Percentiles rank a stretch among this genome's conserved stretches.
phyloP scores from a whole-genome alignment of 1,140 invertebrate species.

The Apis dorsata region DNA sequence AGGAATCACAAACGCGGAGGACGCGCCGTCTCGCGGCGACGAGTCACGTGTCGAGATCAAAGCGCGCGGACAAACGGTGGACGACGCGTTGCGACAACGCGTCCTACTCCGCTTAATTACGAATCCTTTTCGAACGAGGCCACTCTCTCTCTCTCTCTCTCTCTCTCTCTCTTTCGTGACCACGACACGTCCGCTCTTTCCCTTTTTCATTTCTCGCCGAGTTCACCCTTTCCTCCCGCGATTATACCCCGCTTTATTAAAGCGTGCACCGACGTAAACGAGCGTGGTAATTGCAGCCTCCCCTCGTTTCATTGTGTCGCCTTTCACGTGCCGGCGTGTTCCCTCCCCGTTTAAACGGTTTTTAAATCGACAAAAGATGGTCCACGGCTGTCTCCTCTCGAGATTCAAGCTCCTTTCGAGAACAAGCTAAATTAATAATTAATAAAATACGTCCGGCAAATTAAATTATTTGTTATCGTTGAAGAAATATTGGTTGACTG shows the following conservation, averaged over 20 bases:
- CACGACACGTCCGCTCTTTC: neutral
- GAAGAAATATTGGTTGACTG: too few relatives aligned
- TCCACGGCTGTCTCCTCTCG: too few relatives aligned
- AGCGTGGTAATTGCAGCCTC: slow-evolving; percentile 17
- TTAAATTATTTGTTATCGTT: too few relatives aligned
- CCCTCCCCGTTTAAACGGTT: neutral
- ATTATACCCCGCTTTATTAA: slow-evolving; percentile 25
- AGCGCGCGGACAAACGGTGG: slow-evolving; percentile 5
- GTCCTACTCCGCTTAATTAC: slow-evolving; percentile 28
- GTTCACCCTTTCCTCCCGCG: neutral
- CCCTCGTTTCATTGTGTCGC: slow-evolving; percentile 8
- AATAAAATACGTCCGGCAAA: too few relatives aligned
- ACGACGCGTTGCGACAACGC: neutral
- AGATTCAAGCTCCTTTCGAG: too few relatives aligned
- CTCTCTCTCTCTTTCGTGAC: too few relatives aligned
- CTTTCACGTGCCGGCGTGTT: neutral
- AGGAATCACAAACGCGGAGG: slow-evolving; percentile 2
- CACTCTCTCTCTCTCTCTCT: neutral
- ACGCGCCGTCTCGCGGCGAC: neutral
- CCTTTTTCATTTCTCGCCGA: neutral
- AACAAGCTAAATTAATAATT: too few relatives aligned
- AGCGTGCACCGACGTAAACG: slow-evolving; percentile 17
- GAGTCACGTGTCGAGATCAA: slow-evolving; percentile 20
- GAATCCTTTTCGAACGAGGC: slow-evolving; percentile 19
- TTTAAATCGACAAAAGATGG: neutral